Evolutionary conservation across 2,797 vertebrate species (phyloP).

Genomic region (Melanotaenia maccullochi): DNA sequence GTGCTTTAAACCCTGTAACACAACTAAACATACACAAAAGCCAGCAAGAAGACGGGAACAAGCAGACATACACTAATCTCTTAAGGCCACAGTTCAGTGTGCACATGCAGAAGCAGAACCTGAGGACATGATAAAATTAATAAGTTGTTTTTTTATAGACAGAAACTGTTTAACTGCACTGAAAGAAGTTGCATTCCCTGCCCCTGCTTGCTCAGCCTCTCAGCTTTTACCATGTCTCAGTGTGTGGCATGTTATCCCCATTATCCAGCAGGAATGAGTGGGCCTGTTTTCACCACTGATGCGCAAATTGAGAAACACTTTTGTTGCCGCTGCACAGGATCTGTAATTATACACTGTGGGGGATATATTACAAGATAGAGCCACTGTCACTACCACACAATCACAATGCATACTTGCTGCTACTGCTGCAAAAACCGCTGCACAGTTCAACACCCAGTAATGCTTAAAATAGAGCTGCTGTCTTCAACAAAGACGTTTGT

Average conservation of each 20-base stretch:
- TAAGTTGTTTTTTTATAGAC: slow-evolving; percentile 2
- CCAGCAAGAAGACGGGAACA: slow-evolving; percentile 15
- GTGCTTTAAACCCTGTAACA: background rate
- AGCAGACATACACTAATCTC: slow-evolving; percentile 26
- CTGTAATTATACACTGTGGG: slow-evolving; percentile 67
- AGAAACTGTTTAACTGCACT: background rate
- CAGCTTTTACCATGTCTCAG: slow-evolving; percentile 21
- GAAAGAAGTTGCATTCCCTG: slow-evolving; percentile 3
- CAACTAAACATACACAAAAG: slow-evolving; percentile 11
- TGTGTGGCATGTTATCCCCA: slow-evolving; percentile 41
- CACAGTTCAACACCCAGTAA: slow-evolving; percentile 27
- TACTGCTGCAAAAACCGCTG: slow-evolving; percentile 18
- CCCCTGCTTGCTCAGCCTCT: slow-evolving; percentile 8
- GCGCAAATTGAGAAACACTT: slow-evolving; percentile 41
- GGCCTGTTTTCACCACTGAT: slow-evolving; percentile 36
- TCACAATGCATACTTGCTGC: slow-evolving; percentile 11
- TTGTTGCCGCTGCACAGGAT: slow-evolving; percentile 49
- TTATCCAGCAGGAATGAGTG: slow-evolving; percentile 35
- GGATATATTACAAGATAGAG: slow-evolving; percentile 33
- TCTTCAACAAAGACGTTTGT: slow-evolving; percentile 35
- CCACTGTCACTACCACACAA: slow-evolving; percentile 16
- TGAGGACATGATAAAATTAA: slow-evolving; percentile 8
- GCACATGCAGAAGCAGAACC: slow-evolving; percentile 30
- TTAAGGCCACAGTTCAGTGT: slow-evolving; percentile 37
- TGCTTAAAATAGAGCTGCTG: slow-evolving; percentile 8